Percentiles rank a stretch among this genome's conserved stretches.
phyloP scores from a whole-genome alignment of 2,888 invertebrate species.

The Amiota mariae region DNA sequence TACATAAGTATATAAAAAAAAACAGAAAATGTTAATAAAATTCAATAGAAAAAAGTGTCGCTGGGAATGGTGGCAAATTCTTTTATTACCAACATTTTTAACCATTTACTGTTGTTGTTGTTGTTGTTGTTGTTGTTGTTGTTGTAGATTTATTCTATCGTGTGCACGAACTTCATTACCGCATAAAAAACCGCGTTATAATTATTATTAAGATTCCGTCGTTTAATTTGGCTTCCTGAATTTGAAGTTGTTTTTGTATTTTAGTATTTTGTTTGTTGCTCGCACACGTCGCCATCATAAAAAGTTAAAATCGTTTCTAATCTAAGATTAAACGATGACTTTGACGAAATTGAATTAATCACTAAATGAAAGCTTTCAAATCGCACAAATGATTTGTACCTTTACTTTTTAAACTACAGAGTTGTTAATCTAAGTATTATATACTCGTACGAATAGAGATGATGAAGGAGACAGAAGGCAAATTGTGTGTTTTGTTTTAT shows the following conservation, averaged over 20 bases:
- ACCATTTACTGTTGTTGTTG: background rate
- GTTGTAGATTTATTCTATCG: constrained; percentile 7
- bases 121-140: no score
- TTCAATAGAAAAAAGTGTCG: constrained; percentile 14
- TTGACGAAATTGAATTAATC: constrained; percentile 60
- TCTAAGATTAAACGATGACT: constrained; percentile 53
- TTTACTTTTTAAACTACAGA: background rate
- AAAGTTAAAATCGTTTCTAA: constrained; percentile 53
- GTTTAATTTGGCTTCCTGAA: background rate
- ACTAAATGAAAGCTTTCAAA: constrained; percentile 22
- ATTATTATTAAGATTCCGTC: constrained; percentile 23
- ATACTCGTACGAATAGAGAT: background rate
- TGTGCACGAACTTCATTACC: constrained; percentile 12
- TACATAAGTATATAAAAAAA: constrained; percentile 41
- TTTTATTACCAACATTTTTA: background rate
- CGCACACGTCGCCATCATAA: constrained; percentile 62
- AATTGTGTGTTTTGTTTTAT: constrained; percentile 2
- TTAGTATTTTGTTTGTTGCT: constrained; percentile 35
- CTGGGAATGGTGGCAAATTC: constrained; percentile 12
- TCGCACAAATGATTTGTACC: constrained; percentile 5
- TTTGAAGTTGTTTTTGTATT: background rate
- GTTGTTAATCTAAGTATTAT: no score
- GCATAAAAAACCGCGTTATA: constrained; percentile 7
- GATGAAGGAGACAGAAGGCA: background rate
- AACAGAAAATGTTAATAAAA: constrained; percentile 14